Conservation (phyloP, 2,888 invertebrate genomes). For the Idaea dimidiata region DNA sequence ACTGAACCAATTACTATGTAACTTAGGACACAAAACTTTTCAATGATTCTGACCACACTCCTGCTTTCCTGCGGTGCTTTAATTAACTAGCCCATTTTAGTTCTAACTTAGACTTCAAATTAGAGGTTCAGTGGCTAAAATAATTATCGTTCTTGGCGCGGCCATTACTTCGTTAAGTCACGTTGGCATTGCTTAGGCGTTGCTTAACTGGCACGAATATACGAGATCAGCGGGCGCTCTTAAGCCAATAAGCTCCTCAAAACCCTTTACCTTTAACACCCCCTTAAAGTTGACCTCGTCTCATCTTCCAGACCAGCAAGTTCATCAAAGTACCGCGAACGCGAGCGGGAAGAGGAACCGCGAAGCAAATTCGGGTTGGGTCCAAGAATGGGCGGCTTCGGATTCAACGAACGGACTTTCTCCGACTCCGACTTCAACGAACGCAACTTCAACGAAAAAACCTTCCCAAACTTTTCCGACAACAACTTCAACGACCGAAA, state of each 20-base stretch:
- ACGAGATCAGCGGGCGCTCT: too few relatives aligned
- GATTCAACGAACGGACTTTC: constrained; percentile 45
- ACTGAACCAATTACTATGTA: too few relatives aligned
- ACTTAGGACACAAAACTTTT: too few relatives aligned
- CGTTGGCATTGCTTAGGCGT: too few relatives aligned
- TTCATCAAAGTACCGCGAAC: constrained; percentile 62
- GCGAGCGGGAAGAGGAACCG: constrained; percentile 69
- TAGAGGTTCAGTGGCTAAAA: too few relatives aligned
- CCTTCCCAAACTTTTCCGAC: constrained; percentile 52
- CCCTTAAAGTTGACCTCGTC: background rate
- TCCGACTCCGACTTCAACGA: constrained; percentile 67
- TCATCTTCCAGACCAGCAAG: constrained; percentile 55
- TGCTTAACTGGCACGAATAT: too few relatives aligned
- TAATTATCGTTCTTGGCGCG: background rate
- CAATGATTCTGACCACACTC: too few relatives aligned
- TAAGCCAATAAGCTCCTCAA: background rate
- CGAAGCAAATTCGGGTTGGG: constrained; percentile 71
- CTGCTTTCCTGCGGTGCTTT: too few relatives aligned
- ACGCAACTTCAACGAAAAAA: constrained; percentile 64
- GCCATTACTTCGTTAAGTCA: background rate
- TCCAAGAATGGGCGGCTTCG: constrained; percentile 75
- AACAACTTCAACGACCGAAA: constrained; percentile 69
- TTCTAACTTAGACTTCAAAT: too few relatives aligned
- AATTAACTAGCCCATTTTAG: too few relatives aligned
- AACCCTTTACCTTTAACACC: background rate